Evolutionary conservation across 2,113 vertebrate genomes (phyloP), one percentile per base, ranked within the genome.

Genomic region (Chamaea fasciata): DNA sequence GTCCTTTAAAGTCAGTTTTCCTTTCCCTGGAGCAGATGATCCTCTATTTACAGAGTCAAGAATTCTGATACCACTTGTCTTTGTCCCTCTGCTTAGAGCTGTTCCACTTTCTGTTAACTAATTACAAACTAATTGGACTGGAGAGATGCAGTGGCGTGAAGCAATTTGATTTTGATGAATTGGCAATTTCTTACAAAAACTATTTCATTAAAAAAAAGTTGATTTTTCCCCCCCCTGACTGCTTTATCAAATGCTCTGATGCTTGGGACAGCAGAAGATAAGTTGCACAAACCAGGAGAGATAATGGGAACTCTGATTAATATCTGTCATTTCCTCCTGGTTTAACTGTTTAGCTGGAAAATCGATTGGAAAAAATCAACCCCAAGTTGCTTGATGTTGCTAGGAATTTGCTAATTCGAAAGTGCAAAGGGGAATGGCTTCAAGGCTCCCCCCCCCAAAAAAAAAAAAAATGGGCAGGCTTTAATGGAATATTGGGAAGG

Each of bases 151-250:
- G 37, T 28, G 60, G 56, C 0, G 0, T 63, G 83, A 71, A 90
- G 35, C 56, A 70, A 81, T 87, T 92, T 28, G 73, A 59, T 92
- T 93, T 83, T 95, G 91, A 95, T 95, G 95, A 96, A 89, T 83
- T 87, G 47, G 44, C 80, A 82, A 93, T 89, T 89, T 92, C 83
- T 73, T 28, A 68, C 27, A 56, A 70, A 90, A 95, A 69, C 4
- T 7, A 1, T 67, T 83, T 75, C 50, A 67, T 88, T 92, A 18
- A 44, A 79, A 79, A 79, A 78, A 73, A 49, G 20, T 41, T 26
- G 44, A 33, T 81, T 82, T 42, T 55, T 53, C 37, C 13, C 21
- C 0, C 5, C 33, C 18, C 13, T 16, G 12, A 30, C 53, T 83
- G 28, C 44, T 79, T 95, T 82, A 69, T 87, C 77, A 94, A 92